Conservation (phyloP, 2,888 invertebrate genomes). For the Parapristionchus giblindavisi region DNA sequence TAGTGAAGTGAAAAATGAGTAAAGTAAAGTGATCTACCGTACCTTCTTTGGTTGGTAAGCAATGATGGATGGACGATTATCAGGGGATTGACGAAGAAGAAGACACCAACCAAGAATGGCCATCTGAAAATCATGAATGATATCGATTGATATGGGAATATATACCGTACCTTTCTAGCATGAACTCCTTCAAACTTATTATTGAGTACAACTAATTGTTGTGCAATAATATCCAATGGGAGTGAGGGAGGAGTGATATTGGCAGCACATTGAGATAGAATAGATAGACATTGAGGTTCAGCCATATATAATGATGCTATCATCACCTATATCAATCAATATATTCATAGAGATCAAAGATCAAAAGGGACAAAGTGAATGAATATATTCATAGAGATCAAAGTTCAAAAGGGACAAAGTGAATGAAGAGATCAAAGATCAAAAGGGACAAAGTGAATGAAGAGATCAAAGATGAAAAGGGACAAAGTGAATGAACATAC, state of each 20-base stretch:
- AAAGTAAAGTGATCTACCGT: too few relatives aligned
- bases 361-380: not conserved
- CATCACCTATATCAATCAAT: constrained; percentile 17
- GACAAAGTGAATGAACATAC: constrained; percentile 4
- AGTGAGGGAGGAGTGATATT: not conserved
- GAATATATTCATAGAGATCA: not conserved
- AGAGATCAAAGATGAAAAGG: not conserved
- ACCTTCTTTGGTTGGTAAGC: constrained; percentile 38
- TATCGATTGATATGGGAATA: too few relatives aligned
- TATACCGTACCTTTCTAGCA: constrained; percentile 33
- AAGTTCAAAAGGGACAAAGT: not conserved
- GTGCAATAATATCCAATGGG: constrained; percentile 27
- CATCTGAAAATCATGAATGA: constrained; percentile 6
- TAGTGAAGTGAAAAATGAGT: too few relatives aligned
- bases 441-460: not conserved
- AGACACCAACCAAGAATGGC: constrained; percentile 38
- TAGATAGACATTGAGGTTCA: not conserved
- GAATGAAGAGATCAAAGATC: not conserved
- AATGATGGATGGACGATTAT: constrained; percentile 25
- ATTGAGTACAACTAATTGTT: constrained; percentile 14
- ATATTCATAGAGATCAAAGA: not conserved
- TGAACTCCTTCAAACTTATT: constrained; percentile 38
- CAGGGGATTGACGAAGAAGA: not conserved
- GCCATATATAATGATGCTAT: constrained; percentile 17
- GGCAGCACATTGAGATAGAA: constrained; percentile 5